Base-by-base conservation (phyloP, 2,113 vertebrate genomes). In the human region DNA sequence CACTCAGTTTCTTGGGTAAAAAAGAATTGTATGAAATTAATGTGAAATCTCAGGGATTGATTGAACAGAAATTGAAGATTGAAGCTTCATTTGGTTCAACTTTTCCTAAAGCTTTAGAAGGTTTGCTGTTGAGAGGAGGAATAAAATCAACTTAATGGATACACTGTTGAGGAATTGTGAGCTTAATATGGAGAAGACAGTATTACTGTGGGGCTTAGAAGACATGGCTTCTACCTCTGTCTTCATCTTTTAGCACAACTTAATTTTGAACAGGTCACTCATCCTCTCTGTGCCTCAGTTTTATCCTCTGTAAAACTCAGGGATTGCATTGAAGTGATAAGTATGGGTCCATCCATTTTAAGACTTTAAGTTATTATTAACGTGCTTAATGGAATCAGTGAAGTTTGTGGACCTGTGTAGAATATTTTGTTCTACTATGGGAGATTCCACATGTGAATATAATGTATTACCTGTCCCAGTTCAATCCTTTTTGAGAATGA, bases 401-500 rank as follows among this genome's bases (percentile, higher is more conserved):
- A 57, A 35, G 91, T 57, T 18, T 64, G 43, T 48, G 61, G 38
- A 52, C 57, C 79, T 66, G 6, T 12, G 73, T 89, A 57, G 61
- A 90, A 23, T 45, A 57, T 83, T 93, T 95, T 92, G 50, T 95
- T 95, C 75, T 52, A 38, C 30, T 82, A 55, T 88, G 55, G 17
- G 66, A 10, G n/a, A 80, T 80, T 94, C 25, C 75, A 45, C 68
- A 16, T 86, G 48, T 94, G 89, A 70, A 64, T 81, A 50, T 81
- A 90, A 89, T 95, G 30, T 72, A 9, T 95, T 22, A 45, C 48
- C 7, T 82, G 70, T 73, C 32, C 70, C 40, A 83, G 7, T 55
- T 85, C 2, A 83, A 35, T 40, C 73, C n/a, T 96, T 96, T 72
- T 55, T 52, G 52, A 93, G 73, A 96, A 94, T 81, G 57, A 93